phyloP scores from a whole-genome alignment of 64 coral and sea anemone genomes.

The Orbicella faveolata region DNA sequence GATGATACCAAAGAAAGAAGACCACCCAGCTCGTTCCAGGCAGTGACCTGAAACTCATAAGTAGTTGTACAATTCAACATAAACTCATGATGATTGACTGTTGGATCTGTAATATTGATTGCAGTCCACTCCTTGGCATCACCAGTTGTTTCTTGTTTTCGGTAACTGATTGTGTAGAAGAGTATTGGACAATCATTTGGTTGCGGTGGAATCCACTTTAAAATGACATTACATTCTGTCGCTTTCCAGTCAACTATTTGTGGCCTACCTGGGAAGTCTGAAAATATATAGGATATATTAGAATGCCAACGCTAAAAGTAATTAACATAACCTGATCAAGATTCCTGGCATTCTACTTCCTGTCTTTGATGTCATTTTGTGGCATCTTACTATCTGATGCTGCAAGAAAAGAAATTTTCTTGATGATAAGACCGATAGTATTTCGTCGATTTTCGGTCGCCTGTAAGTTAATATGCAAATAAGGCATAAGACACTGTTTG shows the following conservation, averaged over 20 bases:
- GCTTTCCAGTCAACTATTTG: not conserved
- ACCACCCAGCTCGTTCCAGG: not conserved
- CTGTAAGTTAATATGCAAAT: too few relatives aligned
- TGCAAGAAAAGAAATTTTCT: too few relatives aligned
- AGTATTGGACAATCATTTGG: not conserved
- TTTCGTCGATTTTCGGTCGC: too few relatives aligned
- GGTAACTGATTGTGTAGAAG: not conserved
- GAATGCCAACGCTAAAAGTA: not conserved
- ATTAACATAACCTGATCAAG: too few relatives aligned
- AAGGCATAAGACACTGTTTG: too few relatives aligned
- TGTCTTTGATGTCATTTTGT: too few relatives aligned
- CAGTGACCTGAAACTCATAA: slow-evolving; percentile 3
- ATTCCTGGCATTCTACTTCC: too few relatives aligned
- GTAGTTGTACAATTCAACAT: not conserved
- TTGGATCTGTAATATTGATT: not conserved
- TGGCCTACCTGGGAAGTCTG: not conserved
- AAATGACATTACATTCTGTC: not conserved
- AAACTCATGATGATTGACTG: not conserved
- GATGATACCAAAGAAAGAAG: not conserved
- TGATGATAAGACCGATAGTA: too few relatives aligned
- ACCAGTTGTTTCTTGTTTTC: not conserved
- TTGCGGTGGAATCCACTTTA: not conserved
- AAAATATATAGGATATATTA: not conserved
- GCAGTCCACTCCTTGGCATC: not conserved
- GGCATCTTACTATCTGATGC: too few relatives aligned